Evolutionary conservation across 2,888 invertebrate genomes (phyloP), one percentile per base, ranked within the genome.

Genomic region (Isoperla grammatica): DNA sequence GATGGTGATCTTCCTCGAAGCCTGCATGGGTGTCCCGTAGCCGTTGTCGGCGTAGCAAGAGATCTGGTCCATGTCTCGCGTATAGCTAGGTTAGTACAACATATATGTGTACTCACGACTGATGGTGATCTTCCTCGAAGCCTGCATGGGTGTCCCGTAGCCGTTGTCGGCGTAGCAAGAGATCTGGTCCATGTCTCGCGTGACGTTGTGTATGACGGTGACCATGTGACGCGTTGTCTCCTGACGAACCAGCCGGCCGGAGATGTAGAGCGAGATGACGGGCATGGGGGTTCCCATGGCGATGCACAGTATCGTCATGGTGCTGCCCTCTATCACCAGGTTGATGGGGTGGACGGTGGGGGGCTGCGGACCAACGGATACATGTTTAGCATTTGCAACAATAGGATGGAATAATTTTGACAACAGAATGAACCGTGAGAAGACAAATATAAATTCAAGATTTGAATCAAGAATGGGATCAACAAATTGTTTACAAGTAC

Each of bases 1-100:
- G 57, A 92, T 90, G 61, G 84, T 85, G 61, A 92, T 87, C 71
- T 85, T 85, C 65, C 86, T 79, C 0, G 88, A 86, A 0, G 90
- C 87, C 72, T 91, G 90, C 86, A 90, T 90, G 1, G 91, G 90
- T 0, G 88, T 87, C 0, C 91, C 91, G 69, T 88, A 90, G 1
- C 90, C 91, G 70, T 92, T 92, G 75, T 91, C 90, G 0, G 90
- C 91, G 74, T 90, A 90, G 73, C 92, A 92, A 0, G 90, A 88
- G 63, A 92, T 87, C 72, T 88, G 86, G 70, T 88, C 85, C 90
- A 90, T 90, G 72, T 90, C 89, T 1, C 87, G 79, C 0, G 89
- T 88, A n/a, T n/a, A n/a, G n/a, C n/a, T n/a, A n/a, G n/a, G n/a
- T n/a, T n/a, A 35, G 56, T 29, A 20, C n/a, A 29, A 29, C 4